phyloP scores from a whole-genome alignment of 2,797 vertebrate genomes.

The Phataginus tricuspis region DNA sequence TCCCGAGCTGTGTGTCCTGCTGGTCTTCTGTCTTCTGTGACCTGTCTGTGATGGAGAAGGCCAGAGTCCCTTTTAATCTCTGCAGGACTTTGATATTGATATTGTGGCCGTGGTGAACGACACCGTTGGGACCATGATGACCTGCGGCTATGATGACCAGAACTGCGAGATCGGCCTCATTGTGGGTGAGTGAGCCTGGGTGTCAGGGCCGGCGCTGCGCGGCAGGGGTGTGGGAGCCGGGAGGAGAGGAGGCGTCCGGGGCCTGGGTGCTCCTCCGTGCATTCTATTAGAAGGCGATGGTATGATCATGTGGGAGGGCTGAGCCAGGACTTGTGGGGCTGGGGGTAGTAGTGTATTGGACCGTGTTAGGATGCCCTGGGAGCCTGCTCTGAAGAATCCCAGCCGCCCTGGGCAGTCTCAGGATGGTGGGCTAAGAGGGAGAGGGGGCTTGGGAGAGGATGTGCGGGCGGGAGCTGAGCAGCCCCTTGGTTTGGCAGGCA shows the following conservation, averaged over 20 bases:
- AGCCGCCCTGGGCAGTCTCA: neutral
- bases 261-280: neutral
- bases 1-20: neutral
- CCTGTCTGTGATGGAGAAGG: neutral
- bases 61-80: neutral
- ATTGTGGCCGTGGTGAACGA: conserved; percentile 96
- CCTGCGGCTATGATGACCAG: conserved; percentile 96
- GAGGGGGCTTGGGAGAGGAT: neutral
- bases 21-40: neutral
- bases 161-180: conserved; percentile 98
- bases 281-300: neutral
- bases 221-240: neutral
- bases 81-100: conserved; percentile 97
- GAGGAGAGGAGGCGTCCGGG: neutral
- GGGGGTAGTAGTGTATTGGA: neutral
- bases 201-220: neutral
- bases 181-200: conserved; percentile 88
- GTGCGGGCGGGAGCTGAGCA: neutral
- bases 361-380: too few species aligned
- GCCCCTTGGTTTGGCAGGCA: conserved; percentile 86
- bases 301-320: neutral
- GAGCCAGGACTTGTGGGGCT: neutral
- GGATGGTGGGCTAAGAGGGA: neutral
- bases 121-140: conserved; percentile 99
- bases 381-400: neutral